phyloP scores from a whole-genome alignment of 2,888 invertebrate genomes.

The Saturnia pavonia region DNA sequence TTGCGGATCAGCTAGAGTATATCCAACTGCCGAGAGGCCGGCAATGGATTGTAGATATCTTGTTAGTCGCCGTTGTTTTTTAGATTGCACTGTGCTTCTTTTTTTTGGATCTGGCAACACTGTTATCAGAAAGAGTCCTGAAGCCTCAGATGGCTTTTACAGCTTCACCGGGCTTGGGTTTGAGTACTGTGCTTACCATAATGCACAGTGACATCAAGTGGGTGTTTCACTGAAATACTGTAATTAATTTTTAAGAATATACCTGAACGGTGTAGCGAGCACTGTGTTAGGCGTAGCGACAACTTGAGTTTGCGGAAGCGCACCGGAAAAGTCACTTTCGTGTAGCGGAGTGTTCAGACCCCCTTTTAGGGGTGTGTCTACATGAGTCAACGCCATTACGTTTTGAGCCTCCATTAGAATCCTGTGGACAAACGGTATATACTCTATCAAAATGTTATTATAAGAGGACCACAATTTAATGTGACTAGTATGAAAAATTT shows the following conservation, averaged over 20 bases:
- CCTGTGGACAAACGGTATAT: constrained; percentile 47
- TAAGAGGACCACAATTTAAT: not conserved
- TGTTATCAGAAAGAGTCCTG: no score
- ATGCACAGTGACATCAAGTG: no score
- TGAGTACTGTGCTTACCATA: no score
- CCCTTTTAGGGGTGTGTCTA: constrained; percentile 98
- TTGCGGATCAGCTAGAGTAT: no score
- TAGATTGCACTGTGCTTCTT: no score
- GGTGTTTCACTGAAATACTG: no score
- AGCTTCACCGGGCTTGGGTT: no score
- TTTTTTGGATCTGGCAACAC: no score
- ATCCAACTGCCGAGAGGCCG: no score
- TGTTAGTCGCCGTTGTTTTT: no score
- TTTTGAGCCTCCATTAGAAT: constrained; percentile 98
- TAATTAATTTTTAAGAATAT: constrained; percentile 15
- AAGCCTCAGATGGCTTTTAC: no score
- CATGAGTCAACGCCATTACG: constrained; percentile 98
- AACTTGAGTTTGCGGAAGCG: constrained; percentile 86
- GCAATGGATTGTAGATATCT: no score
- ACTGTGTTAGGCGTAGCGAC: constrained; percentile 95
- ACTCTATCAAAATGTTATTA: not conserved
- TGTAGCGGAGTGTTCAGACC: constrained; percentile 97
- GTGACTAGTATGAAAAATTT: not conserved
- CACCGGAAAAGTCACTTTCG: constrained; percentile 93
- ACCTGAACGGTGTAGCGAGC: constrained; percentile 92